Evolutionary conservation across 2,113 vertebrate genomes (phyloP), one percentile per base, ranked within the genome.

Genomic region (Crotalus horridus): DNA sequence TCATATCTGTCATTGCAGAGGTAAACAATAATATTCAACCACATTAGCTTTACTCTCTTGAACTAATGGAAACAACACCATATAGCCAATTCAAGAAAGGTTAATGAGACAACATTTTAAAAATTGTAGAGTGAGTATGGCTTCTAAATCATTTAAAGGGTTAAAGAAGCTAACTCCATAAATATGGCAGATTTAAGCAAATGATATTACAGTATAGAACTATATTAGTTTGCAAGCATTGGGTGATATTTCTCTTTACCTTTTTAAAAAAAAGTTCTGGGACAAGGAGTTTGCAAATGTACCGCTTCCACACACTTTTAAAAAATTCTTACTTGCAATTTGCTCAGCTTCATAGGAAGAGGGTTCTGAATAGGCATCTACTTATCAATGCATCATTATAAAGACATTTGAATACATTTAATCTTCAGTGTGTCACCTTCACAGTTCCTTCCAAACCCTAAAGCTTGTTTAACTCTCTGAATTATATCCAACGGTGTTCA

Each of bases 61-160:
- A 51, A 91, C 59, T 54, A 74, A 94, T 24, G 15, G 54, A 92
- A 94, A 93, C 53, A 56, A 90, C 59, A 56, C 87, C 81, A 86
- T 12, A 24, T 64, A 86, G 24, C 24, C n/a, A 89, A 81, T 43
- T 43, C 33, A 81, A 81, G 33, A 81, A 81, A 81, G 17, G 6
- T 43, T 81, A 43, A 43, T 81, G 33, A 39, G 74, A 9, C 3
- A 81, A 81, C 17, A 4, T 17, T 89, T 43, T 89, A 56, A 17
- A 89, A 20, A 69, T 26, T 26, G 23, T 8, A 11, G 21, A 93
- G 12, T 89, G 10, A 90, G 26, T 10, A 81, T 10, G 17, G 74
- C 33, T 43, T 23, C 51, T 61, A 51, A 89, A 23, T 17, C 5
- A 53, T 21, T 55, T 51, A n/a, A 81, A 53, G 21, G 21, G 13